Base-by-base conservation (phyloP, 2,888 invertebrate species). In the Andrena fulva region DNA sequence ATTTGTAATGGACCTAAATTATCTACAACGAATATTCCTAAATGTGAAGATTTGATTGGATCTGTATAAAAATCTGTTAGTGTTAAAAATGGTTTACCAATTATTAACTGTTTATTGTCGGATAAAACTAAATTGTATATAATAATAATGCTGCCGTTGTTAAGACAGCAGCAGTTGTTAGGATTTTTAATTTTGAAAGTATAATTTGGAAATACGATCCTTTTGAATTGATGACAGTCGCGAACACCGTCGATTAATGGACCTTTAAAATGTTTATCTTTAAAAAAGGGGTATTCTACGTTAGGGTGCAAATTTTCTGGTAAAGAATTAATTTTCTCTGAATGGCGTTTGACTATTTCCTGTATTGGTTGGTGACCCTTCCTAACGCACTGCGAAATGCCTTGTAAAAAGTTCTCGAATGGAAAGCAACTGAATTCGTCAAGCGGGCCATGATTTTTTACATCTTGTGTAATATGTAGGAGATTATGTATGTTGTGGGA, bases 401-500 rank as follows among this genome's bases (percentile, higher is more conserved):
- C 20, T 16, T 63, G 42, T 35, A 63, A 63, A 42, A 2, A 63
- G 35, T 63, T 35, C 35, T 63, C 63, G 35, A 42, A 63, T 33
- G n/a, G 35, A n/a, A 63, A 63, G 35, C 20, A 5, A n/a, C 35
- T 42, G 7, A 63, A 63, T 2, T 63, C 16, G n/a, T 63, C 63
- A 42, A 42, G 16, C n/a, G 31, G 62, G 5, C 62, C 62, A 62
- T 62, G 31, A 6, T 7, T 31, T 27, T 8, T 62, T 16, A 62
- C 62, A 62, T 62, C 62, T 12, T 62, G 24, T 31, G 20, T 27
- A n/a, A 62, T 62, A 24, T 62, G 33, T 2, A 29, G 2, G 1
- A 62, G n/a, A 62, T 62, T 62, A 27, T 62, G 62, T 16, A 62
- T 31, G 31, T 33, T 62, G 2, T 62, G 62, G 16, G 62, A 62